A percentile compares a stretch with the other conserved stretches of the same genome.
These are phyloP conservation scores for Spilogale gracilis DNA, from an alignment of 2,113 vertebrate genomes.

Conservation along the genomic window DNA sequence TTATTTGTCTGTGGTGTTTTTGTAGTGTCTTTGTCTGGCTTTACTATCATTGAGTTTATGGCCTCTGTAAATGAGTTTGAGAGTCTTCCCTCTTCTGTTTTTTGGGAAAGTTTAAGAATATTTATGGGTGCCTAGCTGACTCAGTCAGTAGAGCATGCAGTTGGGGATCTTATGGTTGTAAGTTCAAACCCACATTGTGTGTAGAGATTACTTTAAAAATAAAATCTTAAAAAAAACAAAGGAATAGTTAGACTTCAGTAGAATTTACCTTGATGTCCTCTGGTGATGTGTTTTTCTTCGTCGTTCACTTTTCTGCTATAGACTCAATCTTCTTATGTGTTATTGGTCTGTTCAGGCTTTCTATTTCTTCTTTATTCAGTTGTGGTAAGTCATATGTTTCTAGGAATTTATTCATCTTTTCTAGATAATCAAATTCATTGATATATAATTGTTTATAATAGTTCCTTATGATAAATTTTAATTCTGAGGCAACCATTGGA, in stretches of 20 bases:
- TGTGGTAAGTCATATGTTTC: neutral
- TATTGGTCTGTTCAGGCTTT: neutral
- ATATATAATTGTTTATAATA: neutral
- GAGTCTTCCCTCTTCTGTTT: neutral
- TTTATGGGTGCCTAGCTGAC: neutral
- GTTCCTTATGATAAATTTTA: neutral
- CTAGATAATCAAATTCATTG: neutral
- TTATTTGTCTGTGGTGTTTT: neutral
- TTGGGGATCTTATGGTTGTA: neutral
- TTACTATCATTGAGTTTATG: neutral
- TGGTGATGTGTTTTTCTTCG: neutral
- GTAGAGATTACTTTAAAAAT: neutral
- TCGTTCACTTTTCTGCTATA: neutral
- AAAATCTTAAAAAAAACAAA: neutral
- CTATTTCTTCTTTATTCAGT: neutral
- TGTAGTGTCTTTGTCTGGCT: neutral
- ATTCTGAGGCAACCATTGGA: neutral
- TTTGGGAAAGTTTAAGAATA: neutral
- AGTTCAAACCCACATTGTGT: neutral
- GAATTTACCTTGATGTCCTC: neutral
- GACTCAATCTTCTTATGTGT: neutral
- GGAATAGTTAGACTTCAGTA: neutral
- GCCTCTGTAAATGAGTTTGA: neutral
- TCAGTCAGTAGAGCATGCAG: neutral
- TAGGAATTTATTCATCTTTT: neutral